phyloP scores from a whole-genome alignment of 2,797 vertebrate genomes.

The Amblyopsis hoosieri region DNA sequence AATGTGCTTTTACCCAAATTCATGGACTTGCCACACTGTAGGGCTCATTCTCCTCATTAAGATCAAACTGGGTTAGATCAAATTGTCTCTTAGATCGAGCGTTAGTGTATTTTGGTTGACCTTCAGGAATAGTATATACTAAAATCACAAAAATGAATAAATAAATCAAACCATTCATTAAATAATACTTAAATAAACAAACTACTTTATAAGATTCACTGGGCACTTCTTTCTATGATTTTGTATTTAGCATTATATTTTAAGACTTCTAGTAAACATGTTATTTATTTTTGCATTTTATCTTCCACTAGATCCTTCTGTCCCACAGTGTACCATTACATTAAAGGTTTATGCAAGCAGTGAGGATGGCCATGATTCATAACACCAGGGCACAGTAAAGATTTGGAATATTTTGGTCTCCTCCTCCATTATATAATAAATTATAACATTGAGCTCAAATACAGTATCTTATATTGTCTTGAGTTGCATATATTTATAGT shows the following conservation, averaged over 20 bases:
- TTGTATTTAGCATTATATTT: conserved; percentile 53
- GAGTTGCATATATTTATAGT: no score
- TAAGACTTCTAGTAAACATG: conserved; percentile 78
- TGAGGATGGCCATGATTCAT: conserved; percentile 76
- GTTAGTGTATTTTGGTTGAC: conserved; percentile 39
- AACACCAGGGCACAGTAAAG: conserved; percentile 69
- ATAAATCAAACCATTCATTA: neutral
- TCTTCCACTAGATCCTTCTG: conserved; percentile 74
- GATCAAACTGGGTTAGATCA: neutral
- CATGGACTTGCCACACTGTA: conserved; percentile 40
- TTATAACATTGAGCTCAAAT: conserved; percentile 28
- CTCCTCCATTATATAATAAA: conserved; percentile 29
- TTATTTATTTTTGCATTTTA: conserved; percentile 75
- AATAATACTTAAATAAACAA: no score
- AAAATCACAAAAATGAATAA: neutral
- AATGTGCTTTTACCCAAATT: conserved; percentile 55
- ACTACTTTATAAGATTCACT: conserved; percentile 12
- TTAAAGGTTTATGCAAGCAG: conserved; percentile 80
- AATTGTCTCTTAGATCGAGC: conserved; percentile 39
- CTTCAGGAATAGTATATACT: conserved; percentile 5
- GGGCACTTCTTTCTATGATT: conserved; percentile 14
- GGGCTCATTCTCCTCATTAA: conserved; percentile 54
- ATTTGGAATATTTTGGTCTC: conserved; percentile 42
- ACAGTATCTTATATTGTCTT: neutral
- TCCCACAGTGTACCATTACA: conserved; percentile 80